These are phyloP conservation scores for Melangyna quadrimaculata DNA, from an alignment of 2,888 invertebrate genomes.

Conservation along the genomic window DNA sequence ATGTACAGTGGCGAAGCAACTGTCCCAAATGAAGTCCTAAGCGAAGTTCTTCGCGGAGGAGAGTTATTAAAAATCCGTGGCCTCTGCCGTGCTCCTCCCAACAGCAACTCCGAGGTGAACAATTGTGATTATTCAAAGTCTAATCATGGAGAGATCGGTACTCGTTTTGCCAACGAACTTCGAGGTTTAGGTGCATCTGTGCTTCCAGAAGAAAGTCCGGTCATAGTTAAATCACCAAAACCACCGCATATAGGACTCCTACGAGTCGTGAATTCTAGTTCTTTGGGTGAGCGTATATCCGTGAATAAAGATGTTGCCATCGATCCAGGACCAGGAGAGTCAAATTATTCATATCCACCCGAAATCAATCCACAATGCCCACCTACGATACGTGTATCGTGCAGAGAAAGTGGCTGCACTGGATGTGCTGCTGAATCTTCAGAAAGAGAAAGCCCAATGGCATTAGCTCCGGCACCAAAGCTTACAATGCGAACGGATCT, in stretches of 20 bases:
- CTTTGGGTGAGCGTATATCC: slow-evolving; percentile 75
- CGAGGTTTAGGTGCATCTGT: slow-evolving; percentile 78
- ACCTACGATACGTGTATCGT: slow-evolving; percentile 27
- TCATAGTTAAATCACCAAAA: slow-evolving; percentile 79
- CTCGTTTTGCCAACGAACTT: slow-evolving; percentile 70
- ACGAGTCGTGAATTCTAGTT: slow-evolving; percentile 67
- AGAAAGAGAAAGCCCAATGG: slow-evolving; percentile 28
- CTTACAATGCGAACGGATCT: slow-evolving; percentile 44
- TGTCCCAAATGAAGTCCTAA: slow-evolving; percentile 91
- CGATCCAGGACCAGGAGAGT: slow-evolving; percentile 76
- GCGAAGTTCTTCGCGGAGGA: slow-evolving; percentile 90
- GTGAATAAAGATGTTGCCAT: slow-evolving; percentile 81
- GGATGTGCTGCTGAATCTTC: slow-evolving; percentile 32
- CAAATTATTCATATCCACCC: slow-evolving; percentile 66
- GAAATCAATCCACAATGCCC: slow-evolving; percentile 43
- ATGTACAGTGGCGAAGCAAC: slow-evolving; percentile 92
- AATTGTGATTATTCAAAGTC: slow-evolving; percentile 69
- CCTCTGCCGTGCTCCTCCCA: slow-evolving; percentile 84
- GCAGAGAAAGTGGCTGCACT: slow-evolving; percentile 53
- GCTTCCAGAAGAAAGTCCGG: slow-evolving; percentile 80
- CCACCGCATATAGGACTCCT: slow-evolving; percentile 75
- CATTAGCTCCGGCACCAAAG: slow-evolving; percentile 20
- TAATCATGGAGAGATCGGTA: slow-evolving; percentile 26
- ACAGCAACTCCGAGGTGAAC: slow-evolving; percentile 63
- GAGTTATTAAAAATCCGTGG: slow-evolving; percentile 91